phyloP scores from a whole-genome alignment of 2,797 vertebrate species.

The Ataeniobius toweri region DNA sequence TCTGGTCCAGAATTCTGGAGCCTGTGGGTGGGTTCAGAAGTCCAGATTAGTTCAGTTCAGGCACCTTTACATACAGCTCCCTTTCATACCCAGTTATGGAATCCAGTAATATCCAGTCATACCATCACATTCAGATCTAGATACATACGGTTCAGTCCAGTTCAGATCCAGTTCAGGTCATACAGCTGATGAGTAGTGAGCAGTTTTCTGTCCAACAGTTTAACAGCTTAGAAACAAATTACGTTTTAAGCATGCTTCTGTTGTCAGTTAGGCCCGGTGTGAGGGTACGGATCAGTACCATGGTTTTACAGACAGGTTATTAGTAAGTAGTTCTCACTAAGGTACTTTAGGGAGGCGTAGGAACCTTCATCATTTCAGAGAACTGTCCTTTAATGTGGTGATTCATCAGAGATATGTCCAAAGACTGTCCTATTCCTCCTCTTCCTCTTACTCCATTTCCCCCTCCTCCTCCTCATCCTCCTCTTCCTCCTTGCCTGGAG shows the following conservation, averaged over 20 bases:
- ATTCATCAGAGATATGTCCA: constrained; percentile 9
- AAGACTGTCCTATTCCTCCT: constrained; percentile 11
- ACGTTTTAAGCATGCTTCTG: too few species aligned
- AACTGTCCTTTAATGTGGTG: not conserved
- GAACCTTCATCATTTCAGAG: not conserved
- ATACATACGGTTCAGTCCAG: too few species aligned
- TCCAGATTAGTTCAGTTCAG: too few species aligned
- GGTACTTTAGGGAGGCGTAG: not conserved
- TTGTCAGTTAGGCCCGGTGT: too few species aligned
- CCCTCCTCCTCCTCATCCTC: constrained; percentile 17
- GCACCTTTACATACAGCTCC: not conserved
- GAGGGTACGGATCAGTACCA: not conserved
- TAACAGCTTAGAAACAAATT: too few species aligned
- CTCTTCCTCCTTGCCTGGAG: constrained; percentile 33
- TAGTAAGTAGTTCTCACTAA: not conserved
- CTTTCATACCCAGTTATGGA: not conserved
- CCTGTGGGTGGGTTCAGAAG: not conserved
- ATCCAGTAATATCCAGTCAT: too few species aligned
- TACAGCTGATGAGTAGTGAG: too few species aligned
- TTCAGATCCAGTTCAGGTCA: too few species aligned
- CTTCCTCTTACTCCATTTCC: constrained; percentile 9
- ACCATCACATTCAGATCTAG: too few species aligned
- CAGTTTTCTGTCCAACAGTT: too few species aligned
- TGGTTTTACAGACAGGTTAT: not conserved
- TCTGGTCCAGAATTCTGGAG: not conserved